These are phyloP conservation scores for Sarcophilus harrisii DNA, from an alignment of 2,797 vertebrate genomes.

Conservation along the genomic window DNA sequence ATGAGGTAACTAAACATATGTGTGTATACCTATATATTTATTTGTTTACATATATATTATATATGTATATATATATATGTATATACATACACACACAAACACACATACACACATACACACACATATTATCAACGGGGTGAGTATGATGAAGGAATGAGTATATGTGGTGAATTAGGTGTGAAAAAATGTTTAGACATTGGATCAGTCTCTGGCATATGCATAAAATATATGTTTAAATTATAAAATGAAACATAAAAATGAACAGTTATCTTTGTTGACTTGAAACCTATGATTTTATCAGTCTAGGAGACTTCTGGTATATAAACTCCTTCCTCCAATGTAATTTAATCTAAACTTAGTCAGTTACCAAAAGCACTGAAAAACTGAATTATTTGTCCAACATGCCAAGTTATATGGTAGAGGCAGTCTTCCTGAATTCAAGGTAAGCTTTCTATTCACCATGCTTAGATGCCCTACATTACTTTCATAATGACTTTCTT, in stretches of 20 bases:
- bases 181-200: neutral
- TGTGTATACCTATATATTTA: no score
- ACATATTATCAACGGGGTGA: neutral
- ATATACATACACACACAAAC: no score
- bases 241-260: neutral
- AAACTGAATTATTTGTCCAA: neutral
- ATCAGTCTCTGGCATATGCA: neutral
- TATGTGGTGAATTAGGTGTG: neutral
- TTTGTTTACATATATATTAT: no score
- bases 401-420: neutral
- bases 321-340: neutral
- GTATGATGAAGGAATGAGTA: neutral
- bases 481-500: neutral
- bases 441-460: neutral
- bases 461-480: neutral
- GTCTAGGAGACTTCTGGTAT: neutral
- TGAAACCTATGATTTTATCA: neutral
- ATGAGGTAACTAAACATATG: no score
- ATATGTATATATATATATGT: no score
- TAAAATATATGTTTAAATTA: neutral
- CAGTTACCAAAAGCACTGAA: neutral
- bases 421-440: neutral
- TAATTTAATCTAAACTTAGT: neutral
- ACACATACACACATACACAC: no score
- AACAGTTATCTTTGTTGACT: neutral